phyloP scores from a whole-genome alignment of 2,113 vertebrate genomes.

The Corydoras maculifer region DNA sequence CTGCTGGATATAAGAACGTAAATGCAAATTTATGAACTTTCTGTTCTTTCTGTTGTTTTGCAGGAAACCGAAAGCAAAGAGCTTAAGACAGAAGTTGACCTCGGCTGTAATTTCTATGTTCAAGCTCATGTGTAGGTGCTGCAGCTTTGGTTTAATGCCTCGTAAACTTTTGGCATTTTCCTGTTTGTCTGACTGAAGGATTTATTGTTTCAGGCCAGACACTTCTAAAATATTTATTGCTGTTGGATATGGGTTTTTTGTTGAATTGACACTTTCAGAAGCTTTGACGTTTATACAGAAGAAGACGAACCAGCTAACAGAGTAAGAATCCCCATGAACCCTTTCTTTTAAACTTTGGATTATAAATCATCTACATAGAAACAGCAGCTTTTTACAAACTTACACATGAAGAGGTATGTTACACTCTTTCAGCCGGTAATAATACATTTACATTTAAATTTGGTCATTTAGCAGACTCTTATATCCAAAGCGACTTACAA shows the following conservation, averaged over 20 bases:
- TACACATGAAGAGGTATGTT: too few relatives aligned
- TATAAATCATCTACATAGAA: too few relatives aligned
- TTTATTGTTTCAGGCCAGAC: slow-evolving; percentile 63
- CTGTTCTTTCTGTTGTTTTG: not conserved
- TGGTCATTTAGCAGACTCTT: too few relatives aligned
- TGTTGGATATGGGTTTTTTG: slow-evolving; percentile 82
- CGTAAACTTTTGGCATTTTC: not conserved
- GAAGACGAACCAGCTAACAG: slow-evolving; percentile 76
- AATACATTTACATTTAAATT: too few relatives aligned
- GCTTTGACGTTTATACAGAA: slow-evolving; percentile 81
- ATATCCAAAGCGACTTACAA: too few relatives aligned
- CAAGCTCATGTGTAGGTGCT: slow-evolving; percentile 79
- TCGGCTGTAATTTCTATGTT: slow-evolving; percentile 84
- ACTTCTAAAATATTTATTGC: slow-evolving; percentile 75
- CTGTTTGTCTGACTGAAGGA: not conserved
- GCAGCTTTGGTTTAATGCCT: too few relatives aligned
- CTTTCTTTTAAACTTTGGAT: not conserved
- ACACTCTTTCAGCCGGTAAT: too few relatives aligned
- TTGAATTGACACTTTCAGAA: slow-evolving; percentile 76
- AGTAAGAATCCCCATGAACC: slow-evolving; percentile 55
- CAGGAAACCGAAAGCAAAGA: slow-evolving; percentile 65
- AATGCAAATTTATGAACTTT: too few relatives aligned
- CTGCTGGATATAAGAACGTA: too few relatives aligned
- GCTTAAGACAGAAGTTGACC: slow-evolving; percentile 78
- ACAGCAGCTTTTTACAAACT: too few relatives aligned